Evolutionary conservation across 2,797 vertebrate species (phyloP), one percentile per base, ranked within the genome.

Genomic region (Pyrocephalus nanus): DNA sequence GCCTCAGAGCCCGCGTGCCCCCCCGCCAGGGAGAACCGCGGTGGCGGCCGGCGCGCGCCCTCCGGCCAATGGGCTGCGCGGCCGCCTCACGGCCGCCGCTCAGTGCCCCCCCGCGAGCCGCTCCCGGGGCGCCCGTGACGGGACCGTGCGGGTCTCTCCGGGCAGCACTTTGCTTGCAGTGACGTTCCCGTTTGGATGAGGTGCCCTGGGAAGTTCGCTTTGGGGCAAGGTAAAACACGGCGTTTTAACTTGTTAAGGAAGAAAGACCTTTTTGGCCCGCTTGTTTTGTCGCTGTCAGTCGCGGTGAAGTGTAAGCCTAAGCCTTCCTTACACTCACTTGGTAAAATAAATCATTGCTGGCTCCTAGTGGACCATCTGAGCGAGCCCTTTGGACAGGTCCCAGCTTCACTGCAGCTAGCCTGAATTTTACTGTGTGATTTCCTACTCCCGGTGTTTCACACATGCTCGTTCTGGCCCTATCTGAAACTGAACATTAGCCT

Each of bases 121-220:
- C 9, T 45, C 3, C 2, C 26, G 1, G 18, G 26, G 21, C 2
- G 5, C 23, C 47, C 9, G 13, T 6, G 29, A 0, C 6, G 36
- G 7, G 58, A 23, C 20, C 17, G 2, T 25, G 13, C 38, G 0
- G 23, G 9, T 54, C 38, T 3, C 29, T 64, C 2, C 6, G 25
- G 9, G 34, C 40, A 5, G 9, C 3, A 1, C 25, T 76, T 26
- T 5, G 15, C 10, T 19, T 15, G 23, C 43, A 6, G 1, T 20
- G 7, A 20, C 3, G 18, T 8, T 8, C 11, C 40, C 18, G 2
- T 30, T 4, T 26, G 53, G 15, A 9, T 5, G 9, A 27, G 22
- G 10, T 16, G 19, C 26, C 22, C 20, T 57, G 32, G n/a, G 26
- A 60, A 72, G 18, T 67, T 29, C 6, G 1, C n/a, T 78, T 48